Evolutionary conservation across 2,113 vertebrate species (phyloP).

Genomic region (Leiothrix lutea): DNA sequence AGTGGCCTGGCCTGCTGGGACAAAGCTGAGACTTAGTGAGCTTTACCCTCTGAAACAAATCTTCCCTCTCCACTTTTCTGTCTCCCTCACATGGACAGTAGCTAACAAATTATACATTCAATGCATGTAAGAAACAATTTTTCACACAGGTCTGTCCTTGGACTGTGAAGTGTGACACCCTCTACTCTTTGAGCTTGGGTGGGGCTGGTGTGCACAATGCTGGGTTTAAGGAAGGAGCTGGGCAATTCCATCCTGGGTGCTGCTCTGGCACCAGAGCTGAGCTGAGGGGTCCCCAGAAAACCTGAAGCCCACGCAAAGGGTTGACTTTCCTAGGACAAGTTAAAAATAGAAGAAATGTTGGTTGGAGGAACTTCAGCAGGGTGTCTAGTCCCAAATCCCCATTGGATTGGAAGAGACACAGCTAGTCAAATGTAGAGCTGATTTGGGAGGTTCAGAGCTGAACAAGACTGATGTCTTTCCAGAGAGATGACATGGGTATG

Average conservation of each 20-base stretch:
- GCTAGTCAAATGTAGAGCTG: background rate
- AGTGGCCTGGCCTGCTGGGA: background rate
- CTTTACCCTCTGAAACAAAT: background rate
- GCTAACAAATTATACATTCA: background rate
- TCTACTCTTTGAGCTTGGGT: accelerated
- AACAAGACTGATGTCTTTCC: slow-evolving; percentile 15
- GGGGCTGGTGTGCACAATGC: background rate
- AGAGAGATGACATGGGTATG: slow-evolving; percentile 10
- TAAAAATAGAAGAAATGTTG: background rate
- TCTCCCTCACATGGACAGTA: background rate
- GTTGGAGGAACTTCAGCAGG: slow-evolving; percentile 30
- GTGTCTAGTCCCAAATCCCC: background rate
- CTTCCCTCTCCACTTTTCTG: background rate
- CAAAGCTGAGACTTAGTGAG: background rate
- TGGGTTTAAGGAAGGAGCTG: background rate
- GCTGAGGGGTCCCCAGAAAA: background rate
- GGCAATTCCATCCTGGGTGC: background rate
- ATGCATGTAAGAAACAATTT: background rate
- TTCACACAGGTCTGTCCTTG: background rate
- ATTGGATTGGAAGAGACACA: slow-evolving; percentile 7
- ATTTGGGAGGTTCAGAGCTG: slow-evolving; percentile 17
- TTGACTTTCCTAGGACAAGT: background rate
- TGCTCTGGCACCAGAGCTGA: background rate
- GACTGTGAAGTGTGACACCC: background rate
- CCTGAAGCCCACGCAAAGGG: background rate